These are phyloP conservation scores for Venusia cambrica DNA, from an alignment of 2,888 invertebrate species.

Conservation along the genomic window DNA sequence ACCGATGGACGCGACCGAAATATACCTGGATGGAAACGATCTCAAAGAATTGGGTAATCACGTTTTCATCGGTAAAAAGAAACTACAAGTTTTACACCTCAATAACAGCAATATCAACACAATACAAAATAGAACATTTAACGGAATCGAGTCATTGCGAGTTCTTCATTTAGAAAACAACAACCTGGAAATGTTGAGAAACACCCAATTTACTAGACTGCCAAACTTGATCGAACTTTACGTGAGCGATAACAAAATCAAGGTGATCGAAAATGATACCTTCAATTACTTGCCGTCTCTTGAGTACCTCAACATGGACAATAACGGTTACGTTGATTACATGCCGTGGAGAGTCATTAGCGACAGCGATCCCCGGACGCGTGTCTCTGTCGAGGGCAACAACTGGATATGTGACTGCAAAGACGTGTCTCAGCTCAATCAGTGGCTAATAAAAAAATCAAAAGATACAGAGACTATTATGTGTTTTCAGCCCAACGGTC, in stretches of 20 bases:
- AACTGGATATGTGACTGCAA: slow-evolving; percentile 92
- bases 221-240: slow-evolving; percentile 88
- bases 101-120: slow-evolving; percentile 89
- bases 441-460: slow-evolving; percentile 85
- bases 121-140: slow-evolving; percentile 90
- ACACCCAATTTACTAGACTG: slow-evolving; percentile 89
- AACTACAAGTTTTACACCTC: slow-evolving; percentile 87
- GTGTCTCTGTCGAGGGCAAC: slow-evolving; percentile 88
- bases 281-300: slow-evolving; percentile 87
- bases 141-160: slow-evolving; percentile 87
- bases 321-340: slow-evolving; percentile 89
- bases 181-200: slow-evolving; percentile 85
- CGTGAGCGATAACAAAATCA: slow-evolving; percentile 88
- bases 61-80: slow-evolving; percentile 92
- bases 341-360: slow-evolving; percentile 87
- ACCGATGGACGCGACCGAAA: slow-evolving; percentile 94
- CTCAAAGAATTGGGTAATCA: slow-evolving; percentile 90
- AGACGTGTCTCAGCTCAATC: slow-evolving; percentile 84
- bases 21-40: slow-evolving; percentile 91
- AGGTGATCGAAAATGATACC: slow-evolving; percentile 87
- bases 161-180: slow-evolving; percentile 90
- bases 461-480: slow-evolving; percentile 85
- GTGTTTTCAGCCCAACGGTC: slow-evolving; percentile 82
- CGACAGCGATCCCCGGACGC: slow-evolving; percentile 84
- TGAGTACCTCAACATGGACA: slow-evolving; percentile 87